phyloP scores from a whole-genome alignment of 1,140 invertebrate species.

The Tetramorium parvispinum region DNA sequence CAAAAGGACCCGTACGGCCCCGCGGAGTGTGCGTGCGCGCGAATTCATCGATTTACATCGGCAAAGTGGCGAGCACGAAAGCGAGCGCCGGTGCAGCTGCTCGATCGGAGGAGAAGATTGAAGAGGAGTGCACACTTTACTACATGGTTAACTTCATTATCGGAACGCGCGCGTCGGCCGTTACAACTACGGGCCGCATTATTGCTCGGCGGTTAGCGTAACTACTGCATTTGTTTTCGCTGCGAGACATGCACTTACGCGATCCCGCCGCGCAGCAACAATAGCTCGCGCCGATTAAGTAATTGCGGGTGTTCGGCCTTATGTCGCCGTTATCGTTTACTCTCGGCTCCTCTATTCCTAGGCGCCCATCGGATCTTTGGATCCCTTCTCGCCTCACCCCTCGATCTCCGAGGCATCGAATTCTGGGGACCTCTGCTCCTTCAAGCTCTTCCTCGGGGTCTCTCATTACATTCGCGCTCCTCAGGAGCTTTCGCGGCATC shows the following conservation, averaged over 20 bases:
- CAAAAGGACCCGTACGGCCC: slow-evolving; percentile 25
- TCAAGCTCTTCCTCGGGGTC: not conserved
- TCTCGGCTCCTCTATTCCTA: slow-evolving; percentile 4
- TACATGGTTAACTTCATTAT: slow-evolving; percentile 62
- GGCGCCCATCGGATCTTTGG: not conserved
- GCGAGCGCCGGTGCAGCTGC: slow-evolving; percentile 47
- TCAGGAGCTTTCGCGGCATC: not conserved
- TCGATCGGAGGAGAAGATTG: slow-evolving; percentile 61
- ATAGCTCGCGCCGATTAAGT: slow-evolving; percentile 54
- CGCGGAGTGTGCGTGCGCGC: slow-evolving; percentile 41
- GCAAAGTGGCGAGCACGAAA: slow-evolving; percentile 59
- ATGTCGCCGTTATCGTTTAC: slow-evolving; percentile 49
- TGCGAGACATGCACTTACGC: slow-evolving; percentile 54
- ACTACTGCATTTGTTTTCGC: slow-evolving; percentile 59
- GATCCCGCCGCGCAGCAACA: slow-evolving; percentile 46
- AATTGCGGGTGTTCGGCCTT: slow-evolving; percentile 49
- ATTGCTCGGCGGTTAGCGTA: slow-evolving; percentile 56
- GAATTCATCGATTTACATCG: slow-evolving; percentile 62
- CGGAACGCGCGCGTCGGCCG: slow-evolving; percentile 50
- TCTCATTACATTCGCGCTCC: not conserved
- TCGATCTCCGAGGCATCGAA: not conserved
- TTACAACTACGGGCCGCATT: slow-evolving; percentile 39
- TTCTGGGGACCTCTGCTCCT: not conserved
- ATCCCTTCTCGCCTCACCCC: not conserved
- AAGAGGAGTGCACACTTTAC: slow-evolving; percentile 59